Base-by-base conservation (phyloP, 92 coral and sea anemone species). In the Porites rus region DNA sequence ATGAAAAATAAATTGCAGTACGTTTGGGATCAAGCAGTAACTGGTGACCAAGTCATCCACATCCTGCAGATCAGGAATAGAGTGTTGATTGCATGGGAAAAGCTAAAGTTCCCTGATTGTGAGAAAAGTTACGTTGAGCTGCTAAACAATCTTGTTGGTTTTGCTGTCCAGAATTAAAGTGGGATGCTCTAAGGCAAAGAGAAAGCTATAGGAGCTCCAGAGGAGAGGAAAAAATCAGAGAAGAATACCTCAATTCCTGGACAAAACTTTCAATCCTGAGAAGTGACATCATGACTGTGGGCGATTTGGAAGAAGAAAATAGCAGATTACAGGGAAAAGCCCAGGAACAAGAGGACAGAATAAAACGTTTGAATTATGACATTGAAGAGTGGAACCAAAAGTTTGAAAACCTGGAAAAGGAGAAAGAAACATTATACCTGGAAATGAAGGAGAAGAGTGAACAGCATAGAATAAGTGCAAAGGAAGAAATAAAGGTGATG, bases 331-430 rank as follows among this genome's bases (percentile, higher is more conserved):
- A 65, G 13, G 22, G 62, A 87, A 69, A 28, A 28, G 31, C 31
- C 31, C 31, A 28, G 31, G 31, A 28, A 28, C 31, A 2, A 28
- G 31, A 28, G 31, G 31, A 28, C 31, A 28, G 31, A 28, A 28
- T 28, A 28, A 28, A 28, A 28, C 31, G 28, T 28, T 28, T 28
- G 31, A 28, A 28, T 28, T 2, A 28, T 28, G 86, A 87, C 25
- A 69, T 87, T 19, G 84, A 78, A 50, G 63, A 88, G 21, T 92
- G 92, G 92, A 92, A 69, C 53, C 61, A 3, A 68, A 21, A 88
- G 69, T 84, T 83, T 59, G 52, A 69, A 21, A 80, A 88, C 65
- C 92, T 92, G 20, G 90, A 78, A 78, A 24, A 88, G 80, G 92
- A 91, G 65, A 88, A 88, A 59, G 77, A 80, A 69, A 72, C 22